Percentiles rank a stretch among this genome's conserved stretches.
phyloP scores from a whole-genome alignment of 2,797 vertebrate species.

The Alectoris magna region DNA sequence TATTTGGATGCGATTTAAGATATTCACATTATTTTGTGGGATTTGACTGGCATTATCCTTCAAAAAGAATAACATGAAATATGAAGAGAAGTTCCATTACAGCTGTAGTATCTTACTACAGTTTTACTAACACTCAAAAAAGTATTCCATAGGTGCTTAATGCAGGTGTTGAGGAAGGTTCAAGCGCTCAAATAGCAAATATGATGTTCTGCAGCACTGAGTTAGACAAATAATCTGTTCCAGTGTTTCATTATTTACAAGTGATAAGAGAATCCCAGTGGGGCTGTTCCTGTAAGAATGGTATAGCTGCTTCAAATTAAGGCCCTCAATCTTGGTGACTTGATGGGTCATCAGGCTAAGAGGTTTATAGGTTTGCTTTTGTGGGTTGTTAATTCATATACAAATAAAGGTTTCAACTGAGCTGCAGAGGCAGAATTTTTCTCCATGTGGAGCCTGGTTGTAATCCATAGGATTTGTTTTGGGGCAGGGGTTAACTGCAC shows the following conservation, averaged over 20 bases:
- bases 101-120: not conserved
- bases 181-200: not conserved
- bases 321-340: constrained; percentile 18
- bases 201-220: not conserved
- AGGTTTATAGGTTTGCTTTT: not conserved
- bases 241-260: not conserved
- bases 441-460: not conserved
- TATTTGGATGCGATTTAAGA: not conserved
- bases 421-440: not conserved
- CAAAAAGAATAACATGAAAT: no score
- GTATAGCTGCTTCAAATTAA: constrained; percentile 19
- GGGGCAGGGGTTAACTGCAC: not conserved
- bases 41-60: not conserved
- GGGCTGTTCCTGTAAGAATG: not conserved
- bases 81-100: not conserved
- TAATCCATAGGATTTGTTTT: not conserved
- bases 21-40: not conserved
- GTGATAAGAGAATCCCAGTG: not conserved
- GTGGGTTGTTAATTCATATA: not conserved
- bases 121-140: not conserved
- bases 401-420: not conserved
- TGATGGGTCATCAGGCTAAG: constrained; percentile 20
- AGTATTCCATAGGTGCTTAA: not conserved
- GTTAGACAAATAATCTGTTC: not conserved
- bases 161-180: not conserved